phyloP scores from a whole-genome alignment of 2,888 invertebrate genomes.

The Thera obeliscata region DNA sequence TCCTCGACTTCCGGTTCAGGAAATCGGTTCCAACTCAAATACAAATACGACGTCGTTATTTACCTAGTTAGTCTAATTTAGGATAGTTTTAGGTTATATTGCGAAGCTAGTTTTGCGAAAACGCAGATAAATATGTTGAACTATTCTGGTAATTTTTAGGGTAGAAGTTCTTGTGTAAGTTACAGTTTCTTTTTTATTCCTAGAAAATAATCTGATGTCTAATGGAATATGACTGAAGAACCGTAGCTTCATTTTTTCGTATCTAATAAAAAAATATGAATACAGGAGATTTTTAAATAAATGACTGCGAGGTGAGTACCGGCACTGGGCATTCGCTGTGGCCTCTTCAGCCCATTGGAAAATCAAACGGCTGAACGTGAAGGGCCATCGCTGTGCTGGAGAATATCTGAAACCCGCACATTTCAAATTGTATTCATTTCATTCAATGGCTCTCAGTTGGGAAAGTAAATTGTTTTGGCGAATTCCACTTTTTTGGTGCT shows the following conservation, averaged over 20 bases:
- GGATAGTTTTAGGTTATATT: neutral
- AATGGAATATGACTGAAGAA: neutral
- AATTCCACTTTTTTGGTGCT: neutral
- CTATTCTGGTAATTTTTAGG: neutral
- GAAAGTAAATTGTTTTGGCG: slow-evolving; percentile 1
- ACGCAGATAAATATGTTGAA: too few relatives aligned
- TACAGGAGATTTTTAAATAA: slow-evolving; percentile 16
- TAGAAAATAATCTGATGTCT: neutral
- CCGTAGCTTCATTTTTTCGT: neutral
- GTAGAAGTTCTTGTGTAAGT: too few relatives aligned
- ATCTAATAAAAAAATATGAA: neutral
- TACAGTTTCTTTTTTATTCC: neutral
- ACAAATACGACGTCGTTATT: slow-evolving; percentile 1
- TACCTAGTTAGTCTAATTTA: slow-evolving; percentile 6
- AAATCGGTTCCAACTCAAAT: slow-evolving; percentile 15
- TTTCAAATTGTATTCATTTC: slow-evolving; percentile 12
- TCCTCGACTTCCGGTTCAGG: slow-evolving; percentile 31
- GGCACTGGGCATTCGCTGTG: slow-evolving; percentile 40
- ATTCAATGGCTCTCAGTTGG: slow-evolving; percentile 10
- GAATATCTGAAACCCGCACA: slow-evolving; percentile 13
- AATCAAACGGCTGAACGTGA: slow-evolving; percentile 55
- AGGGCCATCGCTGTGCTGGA: slow-evolving; percentile 39
- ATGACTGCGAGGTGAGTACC: slow-evolving; percentile 20
- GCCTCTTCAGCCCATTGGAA: slow-evolving; percentile 56
- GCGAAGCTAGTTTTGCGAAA: neutral